These are phyloP conservation scores for Metalampra italica DNA, from an alignment of 2,888 invertebrate genomes.

Conservation along the genomic window DNA sequence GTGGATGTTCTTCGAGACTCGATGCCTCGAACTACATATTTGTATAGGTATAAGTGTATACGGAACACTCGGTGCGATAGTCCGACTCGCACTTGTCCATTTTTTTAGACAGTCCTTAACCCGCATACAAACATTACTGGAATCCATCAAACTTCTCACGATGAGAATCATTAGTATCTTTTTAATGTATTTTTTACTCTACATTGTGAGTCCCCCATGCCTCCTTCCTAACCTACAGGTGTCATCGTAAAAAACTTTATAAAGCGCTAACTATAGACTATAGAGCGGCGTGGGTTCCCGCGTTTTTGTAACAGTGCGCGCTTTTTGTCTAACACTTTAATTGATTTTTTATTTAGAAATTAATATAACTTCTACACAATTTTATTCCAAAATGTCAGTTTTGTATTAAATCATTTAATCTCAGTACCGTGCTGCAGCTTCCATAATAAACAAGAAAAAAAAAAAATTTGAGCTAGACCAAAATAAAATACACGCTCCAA, in stretches of 20 bases:
- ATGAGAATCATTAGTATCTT: slow-evolving; percentile 41
- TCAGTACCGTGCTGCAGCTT: too few species aligned
- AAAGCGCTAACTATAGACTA: slow-evolving; percentile 30
- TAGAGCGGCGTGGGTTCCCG: slow-evolving; percentile 41
- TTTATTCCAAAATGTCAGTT: too few species aligned
- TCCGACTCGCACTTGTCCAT: too few species aligned
- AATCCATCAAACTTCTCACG: slow-evolving; percentile 43
- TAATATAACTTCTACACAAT: too few species aligned
- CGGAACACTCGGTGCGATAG: too few species aligned
- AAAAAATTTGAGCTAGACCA: too few species aligned
- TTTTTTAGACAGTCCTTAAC: not conserved
- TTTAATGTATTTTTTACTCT: slow-evolving; percentile 36
- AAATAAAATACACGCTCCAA: too few species aligned
- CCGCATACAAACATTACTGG: not conserved
- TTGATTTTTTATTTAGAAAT: not conserved
- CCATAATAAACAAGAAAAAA: too few species aligned
- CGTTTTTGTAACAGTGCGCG: slow-evolving; percentile 37
- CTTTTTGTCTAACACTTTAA: slow-evolving; percentile 17
- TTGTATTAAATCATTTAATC: too few species aligned
- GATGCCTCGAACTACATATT: too few species aligned
- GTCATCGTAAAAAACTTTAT: slow-evolving; percentile 41
- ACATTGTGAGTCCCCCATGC: slow-evolving; percentile 18
- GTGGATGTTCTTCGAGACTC: too few species aligned
- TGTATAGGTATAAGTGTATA: too few species aligned
- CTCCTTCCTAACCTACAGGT: slow-evolving; percentile 55